These are phyloP conservation scores for Notarius quadriscutis DNA, from an alignment of 2,113 vertebrate genomes.

Conservation along the genomic window DNA sequence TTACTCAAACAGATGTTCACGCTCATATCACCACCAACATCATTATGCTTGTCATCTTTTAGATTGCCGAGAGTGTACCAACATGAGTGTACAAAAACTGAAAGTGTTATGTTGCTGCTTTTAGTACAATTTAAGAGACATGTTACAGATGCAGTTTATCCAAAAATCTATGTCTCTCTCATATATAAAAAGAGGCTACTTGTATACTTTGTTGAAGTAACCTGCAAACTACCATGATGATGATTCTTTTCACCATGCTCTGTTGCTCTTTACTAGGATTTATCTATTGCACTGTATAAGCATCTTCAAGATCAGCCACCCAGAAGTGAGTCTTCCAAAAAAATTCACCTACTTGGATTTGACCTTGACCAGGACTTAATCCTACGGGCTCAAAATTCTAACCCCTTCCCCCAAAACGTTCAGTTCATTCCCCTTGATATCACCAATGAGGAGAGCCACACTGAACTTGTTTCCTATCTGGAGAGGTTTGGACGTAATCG, in stretches of 20 bases:
- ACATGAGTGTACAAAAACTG: neutral
- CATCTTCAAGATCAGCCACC: slow-evolving; percentile 69
- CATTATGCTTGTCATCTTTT: too few relatives aligned
- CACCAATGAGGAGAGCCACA: slow-evolving; percentile 70
- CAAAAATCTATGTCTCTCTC: too few relatives aligned
- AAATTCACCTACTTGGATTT: slow-evolving; percentile 82
- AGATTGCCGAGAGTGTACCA: too few relatives aligned
- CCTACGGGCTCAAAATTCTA: slow-evolving; percentile 74
- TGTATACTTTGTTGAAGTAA: neutral
- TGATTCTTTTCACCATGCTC: neutral
- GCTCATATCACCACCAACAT: too few relatives aligned
- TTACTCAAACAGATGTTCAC: neutral
- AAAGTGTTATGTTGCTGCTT: neutral
- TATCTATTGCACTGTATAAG: slow-evolving; percentile 84
- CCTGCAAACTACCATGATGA: too few relatives aligned
- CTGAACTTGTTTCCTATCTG: slow-evolving; percentile 72
- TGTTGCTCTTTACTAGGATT: slow-evolving; percentile 72
- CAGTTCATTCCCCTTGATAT: slow-evolving; percentile 83
- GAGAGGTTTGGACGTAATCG: slow-evolving; percentile 64
- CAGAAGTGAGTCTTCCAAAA: neutral
- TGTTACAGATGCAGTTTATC: neutral
- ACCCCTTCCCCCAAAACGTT: slow-evolving; percentile 78
- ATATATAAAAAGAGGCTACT: neutral
- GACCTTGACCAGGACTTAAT: slow-evolving; percentile 85
- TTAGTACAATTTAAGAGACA: neutral